Evolutionary conservation across 2,888 invertebrate species (phyloP).

Genomic region (Cerceris ruficornis): DNA sequence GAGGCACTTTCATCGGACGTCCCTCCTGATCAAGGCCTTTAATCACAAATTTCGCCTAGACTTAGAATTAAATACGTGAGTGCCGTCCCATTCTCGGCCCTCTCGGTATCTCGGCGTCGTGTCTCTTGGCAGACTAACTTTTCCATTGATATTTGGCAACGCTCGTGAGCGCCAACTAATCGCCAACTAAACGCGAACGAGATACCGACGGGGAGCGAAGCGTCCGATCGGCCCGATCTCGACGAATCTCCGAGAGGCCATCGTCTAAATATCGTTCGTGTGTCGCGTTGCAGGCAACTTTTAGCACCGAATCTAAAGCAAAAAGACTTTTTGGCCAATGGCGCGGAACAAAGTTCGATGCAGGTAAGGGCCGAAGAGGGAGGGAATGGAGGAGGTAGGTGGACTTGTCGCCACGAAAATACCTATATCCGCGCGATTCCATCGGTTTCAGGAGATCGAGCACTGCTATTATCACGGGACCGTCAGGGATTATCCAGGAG

Average conservation of each 20-base stretch:
- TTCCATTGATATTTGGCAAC: too few species aligned
- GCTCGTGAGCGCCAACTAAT: too few species aligned
- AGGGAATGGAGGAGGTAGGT: neutral
- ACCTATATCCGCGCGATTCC: neutral
- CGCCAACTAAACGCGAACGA: too few species aligned
- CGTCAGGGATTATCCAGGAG: slow-evolving; percentile 97
- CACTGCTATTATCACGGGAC: slow-evolving; percentile 99
- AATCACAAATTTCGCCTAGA: slow-evolving; percentile 98
- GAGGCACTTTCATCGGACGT: slow-evolving; percentile 96
- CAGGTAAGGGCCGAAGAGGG: slow-evolving; percentile 84
- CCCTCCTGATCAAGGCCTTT: slow-evolving; percentile 97
- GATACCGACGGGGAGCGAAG: too few species aligned
- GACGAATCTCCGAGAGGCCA: neutral
- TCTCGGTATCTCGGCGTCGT: neutral
- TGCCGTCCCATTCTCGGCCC: slow-evolving; percentile 74
- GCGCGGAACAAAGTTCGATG: slow-evolving; percentile 91
- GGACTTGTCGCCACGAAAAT: too few species aligned
- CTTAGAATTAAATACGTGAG: slow-evolving; percentile 98
- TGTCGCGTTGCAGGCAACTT: slow-evolving; percentile 89
- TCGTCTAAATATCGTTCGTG: neutral
- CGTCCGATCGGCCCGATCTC: neutral
- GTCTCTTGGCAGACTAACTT: too few species aligned
- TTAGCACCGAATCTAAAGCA: slow-evolving; percentile 96
- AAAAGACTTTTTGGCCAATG: slow-evolving; percentile 93
- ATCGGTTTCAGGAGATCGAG: slow-evolving; percentile 91